These are phyloP conservation scores for Drosophila punjabiensis DNA, from an alignment of 1,140 invertebrate genomes.

Conservation along the genomic window DNA sequence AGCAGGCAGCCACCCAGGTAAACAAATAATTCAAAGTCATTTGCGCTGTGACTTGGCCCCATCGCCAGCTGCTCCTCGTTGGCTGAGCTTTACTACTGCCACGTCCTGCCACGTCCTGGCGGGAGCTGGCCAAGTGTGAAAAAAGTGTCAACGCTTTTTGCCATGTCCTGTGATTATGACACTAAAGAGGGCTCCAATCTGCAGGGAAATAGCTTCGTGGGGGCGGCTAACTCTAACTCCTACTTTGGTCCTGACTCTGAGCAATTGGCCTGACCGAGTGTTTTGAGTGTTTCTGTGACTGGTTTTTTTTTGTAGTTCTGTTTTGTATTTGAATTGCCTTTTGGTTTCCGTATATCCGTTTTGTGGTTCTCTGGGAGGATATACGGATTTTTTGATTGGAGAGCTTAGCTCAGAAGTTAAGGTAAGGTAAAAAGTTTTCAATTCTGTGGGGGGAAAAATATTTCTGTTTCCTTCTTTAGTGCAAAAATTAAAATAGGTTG, in stretches of 20 bases:
- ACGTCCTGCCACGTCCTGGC: conserved; percentile 22
- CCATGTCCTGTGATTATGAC: conserved; percentile 69
- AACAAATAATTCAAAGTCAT: conserved; percentile 84
- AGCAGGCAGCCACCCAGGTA: conserved; percentile 52
- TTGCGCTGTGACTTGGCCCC: conserved; percentile 62
- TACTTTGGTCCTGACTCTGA: not conserved
- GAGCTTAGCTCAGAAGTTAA: conserved; percentile 7
- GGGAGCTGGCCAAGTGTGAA: conserved; percentile 58
- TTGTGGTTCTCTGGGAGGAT: conserved; percentile 30
- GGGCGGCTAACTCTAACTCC: not conserved
- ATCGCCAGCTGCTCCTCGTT: conserved; percentile 60
- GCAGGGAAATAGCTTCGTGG: conserved; percentile 1
- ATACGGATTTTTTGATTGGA: conserved; percentile 34
- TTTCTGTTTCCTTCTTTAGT: not conserved
- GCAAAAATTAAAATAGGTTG: not conserved
- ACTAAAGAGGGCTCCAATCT: conserved; percentile 70
- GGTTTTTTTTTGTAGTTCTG: conserved; percentile 4
- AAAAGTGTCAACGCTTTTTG: conserved; percentile 60
- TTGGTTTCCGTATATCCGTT: conserved; percentile 11
- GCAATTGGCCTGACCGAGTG: conserved; percentile 33
- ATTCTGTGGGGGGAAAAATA: too few species aligned
- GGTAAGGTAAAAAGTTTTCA: not conserved
- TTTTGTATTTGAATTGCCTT: conserved; percentile 9
- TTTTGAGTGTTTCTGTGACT: conserved; percentile 29
- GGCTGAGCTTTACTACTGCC: conserved; percentile 15